These are phyloP conservation scores for Lindbergichthys nudifrons DNA, from an alignment of 2,797 vertebrate genomes.

Conservation along the genomic window DNA sequence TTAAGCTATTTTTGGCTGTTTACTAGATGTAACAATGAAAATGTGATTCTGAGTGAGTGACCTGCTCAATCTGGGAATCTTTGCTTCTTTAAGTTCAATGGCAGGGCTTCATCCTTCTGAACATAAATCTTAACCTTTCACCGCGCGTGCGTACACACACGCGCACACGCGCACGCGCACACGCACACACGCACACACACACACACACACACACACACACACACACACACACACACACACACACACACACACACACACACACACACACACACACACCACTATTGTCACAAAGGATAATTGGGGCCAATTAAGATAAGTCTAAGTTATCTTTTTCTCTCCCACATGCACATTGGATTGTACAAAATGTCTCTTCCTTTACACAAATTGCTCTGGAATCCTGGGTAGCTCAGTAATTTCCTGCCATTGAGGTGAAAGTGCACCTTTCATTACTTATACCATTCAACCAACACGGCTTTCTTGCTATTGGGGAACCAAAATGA, in stretches of 20 bases:
- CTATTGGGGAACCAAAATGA: conserved; percentile 42
- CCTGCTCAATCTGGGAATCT: conserved; percentile 29
- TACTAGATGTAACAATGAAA: too few species aligned
- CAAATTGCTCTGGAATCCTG: conserved; percentile 51
- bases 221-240: conserved; percentile 29
- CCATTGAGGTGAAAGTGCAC: conserved; percentile 39
- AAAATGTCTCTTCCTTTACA: conserved; percentile 59
- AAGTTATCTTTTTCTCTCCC: conserved; percentile 63
- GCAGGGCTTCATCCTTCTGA: conserved; percentile 68
- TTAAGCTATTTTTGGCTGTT: too few species aligned
- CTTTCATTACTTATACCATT: conserved; percentile 32
- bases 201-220: not conserved
- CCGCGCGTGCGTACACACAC: too few species aligned
- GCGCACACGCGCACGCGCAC: conserved; percentile 21
- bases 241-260: conserved; percentile 1
- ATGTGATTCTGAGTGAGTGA: conserved; percentile 13
- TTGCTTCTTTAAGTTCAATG: conserved; percentile 53
- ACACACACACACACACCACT: conserved; percentile 12
- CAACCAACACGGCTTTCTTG: conserved; percentile 9
- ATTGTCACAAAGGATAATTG: conserved; percentile 75
- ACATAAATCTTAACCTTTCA: conserved; percentile 82
- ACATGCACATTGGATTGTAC: conserved; percentile 60
- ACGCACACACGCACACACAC: conserved; percentile 13
- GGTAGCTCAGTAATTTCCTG: conserved; percentile 41
- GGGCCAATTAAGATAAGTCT: conserved; percentile 73